Conservation (phyloP, 2,888 invertebrate species). For the Platycheirus albimanus region DNA sequence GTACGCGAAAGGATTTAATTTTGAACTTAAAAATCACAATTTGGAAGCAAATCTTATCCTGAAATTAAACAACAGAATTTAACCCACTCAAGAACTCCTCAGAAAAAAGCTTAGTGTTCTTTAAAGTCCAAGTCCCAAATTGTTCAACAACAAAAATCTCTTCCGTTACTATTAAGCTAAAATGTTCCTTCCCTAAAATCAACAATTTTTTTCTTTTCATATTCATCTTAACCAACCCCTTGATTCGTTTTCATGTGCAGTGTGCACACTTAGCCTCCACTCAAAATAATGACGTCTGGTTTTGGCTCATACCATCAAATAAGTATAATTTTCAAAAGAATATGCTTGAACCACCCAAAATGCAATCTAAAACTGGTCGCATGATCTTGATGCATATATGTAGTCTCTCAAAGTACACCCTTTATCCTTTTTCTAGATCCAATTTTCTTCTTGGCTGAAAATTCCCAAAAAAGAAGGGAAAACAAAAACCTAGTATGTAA, state of each 20-base stretch:
- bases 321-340: slow-evolving; percentile 20
- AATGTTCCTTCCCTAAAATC: too few relatives aligned
- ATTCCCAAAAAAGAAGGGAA: slow-evolving; percentile 7
- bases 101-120: too few relatives aligned
- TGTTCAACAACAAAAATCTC: too few relatives aligned
- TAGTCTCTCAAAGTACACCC: slow-evolving; percentile 28
- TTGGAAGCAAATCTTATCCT: too few relatives aligned
- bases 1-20: too few relatives aligned
- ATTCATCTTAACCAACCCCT: slow-evolving; percentile 12
- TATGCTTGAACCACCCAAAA: slow-evolving; percentile 36
- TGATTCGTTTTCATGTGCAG: slow-evolving; percentile 9
- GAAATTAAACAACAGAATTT: too few relatives aligned
- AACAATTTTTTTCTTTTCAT: too few relatives aligned
- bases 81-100: too few relatives aligned
- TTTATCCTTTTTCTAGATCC: slow-evolving; percentile 35
- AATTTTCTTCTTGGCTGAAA: neutral
- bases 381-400: slow-evolving; percentile 1
- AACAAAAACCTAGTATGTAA: slow-evolving; percentile 46
- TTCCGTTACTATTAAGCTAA: too few relatives aligned
- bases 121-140: too few relatives aligned
- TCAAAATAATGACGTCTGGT: slow-evolving; percentile 62
- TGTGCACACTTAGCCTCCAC: slow-evolving; percentile 22
- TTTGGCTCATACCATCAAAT: neutral
- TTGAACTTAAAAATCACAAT: too few relatives aligned
- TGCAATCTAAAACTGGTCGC: slow-evolving; percentile 59